Evolutionary conservation across 2,113 vertebrate species (phyloP), one percentile per base, ranked within the genome.

Genomic region (Sorex fumeus): DNA sequence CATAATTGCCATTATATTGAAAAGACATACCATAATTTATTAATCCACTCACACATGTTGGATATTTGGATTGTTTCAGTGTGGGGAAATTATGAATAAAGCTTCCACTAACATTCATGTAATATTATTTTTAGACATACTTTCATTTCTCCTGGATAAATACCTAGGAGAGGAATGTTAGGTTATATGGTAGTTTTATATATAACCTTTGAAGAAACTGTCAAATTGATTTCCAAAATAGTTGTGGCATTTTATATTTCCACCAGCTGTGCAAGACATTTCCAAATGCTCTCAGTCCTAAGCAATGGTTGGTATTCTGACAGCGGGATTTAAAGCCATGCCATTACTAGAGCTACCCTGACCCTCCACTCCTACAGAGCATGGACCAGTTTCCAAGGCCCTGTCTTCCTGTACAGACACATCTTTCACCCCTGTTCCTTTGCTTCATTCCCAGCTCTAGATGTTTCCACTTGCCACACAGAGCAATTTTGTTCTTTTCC

Each of bases 181-280:
- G 8, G 16, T 88, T 50, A 21, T 69, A 45, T 16, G n/a, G 4
- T 77, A 79, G 66, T 21, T 18, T 15, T 25, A 28, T 47, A 12
- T 50, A 43, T 92, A 77, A 87, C 62, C 84, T 87, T 88, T 84
- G 30, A 95, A 94, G 75, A 23, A 83, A 50, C 16, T 76, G 32
- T 79, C 89, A 84, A 71, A 67, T 67, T 86, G 45, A 32, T 88
- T 92, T 93, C 64, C 84, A 64, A 75, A 87, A 93, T 34, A 74
- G 25, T 81, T 69, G 3, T 66, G 9, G 16, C 66, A 77, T 75
- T 93, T 84, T 84, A 45, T 70, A 57, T n/a, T 69, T 70, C 67
- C 15, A 70, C 13, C 62, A 83, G 76, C 45, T 77, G 53, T 69
- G 57, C 23, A 0, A 32, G 28, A 86, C 50, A 50, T 8, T 69